A percentile compares a stretch with the other conserved stretches of the same genome.
Evolutionary conservation across 1,140 invertebrate genomes (phyloP).

Genomic region (Zaprionus ghesquierei): DNA sequence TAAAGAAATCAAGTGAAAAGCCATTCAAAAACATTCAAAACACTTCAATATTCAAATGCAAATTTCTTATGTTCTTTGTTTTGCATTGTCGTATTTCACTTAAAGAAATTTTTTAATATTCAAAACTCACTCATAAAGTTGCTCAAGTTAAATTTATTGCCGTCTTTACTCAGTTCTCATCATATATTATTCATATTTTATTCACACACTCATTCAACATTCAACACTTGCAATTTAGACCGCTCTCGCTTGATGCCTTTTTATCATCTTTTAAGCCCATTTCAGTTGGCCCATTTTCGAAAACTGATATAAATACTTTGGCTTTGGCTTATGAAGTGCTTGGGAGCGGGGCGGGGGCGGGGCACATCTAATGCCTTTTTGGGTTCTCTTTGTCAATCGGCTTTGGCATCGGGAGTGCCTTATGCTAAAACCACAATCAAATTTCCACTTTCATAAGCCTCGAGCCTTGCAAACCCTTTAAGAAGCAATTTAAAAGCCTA

Average conservation of each 20-base stretch:
- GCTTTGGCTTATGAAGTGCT: background rate
- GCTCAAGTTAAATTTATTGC: background rate
- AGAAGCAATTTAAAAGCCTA: constrained; percentile 42
- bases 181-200: background rate
- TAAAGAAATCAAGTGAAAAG: constrained; percentile 16
- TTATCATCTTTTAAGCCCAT: constrained; percentile 11
- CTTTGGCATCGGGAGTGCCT: background rate
- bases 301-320: constrained; percentile 12
- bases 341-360: too few species aligned
- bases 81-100: too few species aligned
- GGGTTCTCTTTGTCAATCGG: constrained; percentile 40
- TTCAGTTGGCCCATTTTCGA: background rate
- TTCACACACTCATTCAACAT: background rate
- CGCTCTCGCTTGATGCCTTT: background rate
- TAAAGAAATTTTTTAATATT: background rate
- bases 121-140: background rate
- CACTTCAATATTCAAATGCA: background rate
- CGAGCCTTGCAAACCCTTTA: constrained; percentile 27
- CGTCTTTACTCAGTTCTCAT: background rate
- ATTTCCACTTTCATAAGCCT: constrained; percentile 50
- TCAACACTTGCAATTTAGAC: background rate
- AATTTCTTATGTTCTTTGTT: background rate
- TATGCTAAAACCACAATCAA: constrained; percentile 36
- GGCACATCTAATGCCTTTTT: constrained; percentile 12
- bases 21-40: background rate